phyloP scores from a whole-genome alignment of 2,113 vertebrate species.

The Neolamprologus tretocephalus region DNA sequence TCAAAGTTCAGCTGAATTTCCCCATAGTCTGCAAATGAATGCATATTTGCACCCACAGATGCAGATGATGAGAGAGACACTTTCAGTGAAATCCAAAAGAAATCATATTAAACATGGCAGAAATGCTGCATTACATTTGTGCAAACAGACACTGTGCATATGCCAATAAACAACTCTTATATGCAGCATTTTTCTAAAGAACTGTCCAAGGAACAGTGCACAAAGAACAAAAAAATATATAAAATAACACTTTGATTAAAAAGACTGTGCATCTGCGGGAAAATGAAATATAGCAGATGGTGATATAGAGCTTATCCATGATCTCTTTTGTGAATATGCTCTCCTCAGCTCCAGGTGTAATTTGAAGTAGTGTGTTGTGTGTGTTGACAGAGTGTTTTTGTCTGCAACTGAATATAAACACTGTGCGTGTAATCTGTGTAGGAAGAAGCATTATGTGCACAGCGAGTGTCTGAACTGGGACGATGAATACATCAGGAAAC shows the following conservation, averaged over 20 bases:
- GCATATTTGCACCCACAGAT: neutral
- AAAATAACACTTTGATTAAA: neutral
- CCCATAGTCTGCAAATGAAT: neutral
- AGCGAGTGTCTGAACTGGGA: constrained; percentile 83
- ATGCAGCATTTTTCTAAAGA: neutral
- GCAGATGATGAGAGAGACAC: neutral
- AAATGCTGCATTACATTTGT: neutral
- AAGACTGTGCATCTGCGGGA: accelerated
- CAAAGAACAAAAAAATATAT: neutral
- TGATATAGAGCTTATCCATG: accelerated
- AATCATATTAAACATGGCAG: neutral
- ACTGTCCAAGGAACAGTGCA: neutral
- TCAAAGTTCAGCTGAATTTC: neutral
- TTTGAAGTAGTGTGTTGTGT: neutral
- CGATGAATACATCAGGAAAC: constrained; percentile 74
- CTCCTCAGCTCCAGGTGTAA: neutral
- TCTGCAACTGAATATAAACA: neutral
- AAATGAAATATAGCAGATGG: accelerated
- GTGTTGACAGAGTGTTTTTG: neutral
- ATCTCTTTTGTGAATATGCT: neutral
- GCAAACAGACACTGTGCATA: neutral
- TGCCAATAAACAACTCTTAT: neutral
- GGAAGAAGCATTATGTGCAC: constrained; percentile 81
- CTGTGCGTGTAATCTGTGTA: constrained; percentile 10
- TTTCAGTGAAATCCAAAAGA: neutral